phyloP scores from a whole-genome alignment of 2,113 vertebrate genomes.

The Mustela nigripes region DNA sequence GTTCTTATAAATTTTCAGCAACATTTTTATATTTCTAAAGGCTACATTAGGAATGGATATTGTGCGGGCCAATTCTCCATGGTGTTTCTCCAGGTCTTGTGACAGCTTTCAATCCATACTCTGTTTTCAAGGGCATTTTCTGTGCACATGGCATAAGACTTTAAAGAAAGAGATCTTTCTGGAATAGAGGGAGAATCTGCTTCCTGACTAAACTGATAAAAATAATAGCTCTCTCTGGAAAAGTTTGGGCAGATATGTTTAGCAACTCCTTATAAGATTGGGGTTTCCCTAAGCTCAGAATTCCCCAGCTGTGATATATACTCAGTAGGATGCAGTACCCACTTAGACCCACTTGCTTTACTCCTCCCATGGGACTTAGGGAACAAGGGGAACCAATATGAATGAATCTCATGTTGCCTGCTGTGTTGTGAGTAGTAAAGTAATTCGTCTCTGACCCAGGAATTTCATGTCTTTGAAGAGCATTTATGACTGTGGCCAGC shows the following conservation, averaged over 20 bases:
- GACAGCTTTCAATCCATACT: neutral
- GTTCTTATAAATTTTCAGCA: constrained; percentile 19
- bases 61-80: neutral
- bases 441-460: neutral
- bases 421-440: neutral
- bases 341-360: neutral
- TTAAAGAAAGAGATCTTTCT: neutral
- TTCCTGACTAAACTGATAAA: neutral
- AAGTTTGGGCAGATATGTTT: neutral
- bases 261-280: neutral
- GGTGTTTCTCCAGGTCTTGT: neutral
- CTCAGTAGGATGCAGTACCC: neutral
- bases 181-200: neutral
- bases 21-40: neutral
- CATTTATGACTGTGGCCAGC: neutral
- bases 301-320: neutral
- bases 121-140: neutral
- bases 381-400: neutral
- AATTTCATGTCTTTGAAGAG: neutral
- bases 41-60: neutral
- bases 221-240: neutral
- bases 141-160: neutral
- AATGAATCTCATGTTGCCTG: neutral
- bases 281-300: neutral
- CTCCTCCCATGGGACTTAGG: no score